phyloP scores from a whole-genome alignment of 1,140 invertebrate genomes.

The Dreissena rostriformis region DNA sequence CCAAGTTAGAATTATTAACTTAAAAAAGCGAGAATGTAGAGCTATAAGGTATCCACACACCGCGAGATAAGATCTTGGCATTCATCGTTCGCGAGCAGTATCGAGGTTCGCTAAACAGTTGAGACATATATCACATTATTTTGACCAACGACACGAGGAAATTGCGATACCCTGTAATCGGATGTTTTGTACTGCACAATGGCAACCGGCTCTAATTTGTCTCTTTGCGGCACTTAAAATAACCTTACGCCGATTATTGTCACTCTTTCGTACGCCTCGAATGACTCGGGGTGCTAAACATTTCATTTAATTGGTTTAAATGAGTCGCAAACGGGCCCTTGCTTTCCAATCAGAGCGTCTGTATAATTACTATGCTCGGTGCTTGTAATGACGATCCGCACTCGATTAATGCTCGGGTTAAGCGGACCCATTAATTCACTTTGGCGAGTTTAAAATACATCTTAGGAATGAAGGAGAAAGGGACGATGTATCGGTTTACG shows the following conservation, averaged over 20 bases:
- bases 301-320: constrained; percentile 54
- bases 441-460: too few relatives aligned
- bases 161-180: constrained; percentile 36
- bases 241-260: constrained; percentile 6
- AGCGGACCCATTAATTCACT: too few relatives aligned
- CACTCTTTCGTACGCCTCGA: constrained; percentile 19
- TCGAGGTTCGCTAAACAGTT: background rate
- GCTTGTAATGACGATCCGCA: too few relatives aligned
- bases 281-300: constrained; percentile 40
- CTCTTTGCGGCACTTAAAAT: background rate
- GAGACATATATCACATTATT: background rate
- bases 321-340: background rate
- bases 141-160: background rate
- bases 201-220: constrained; percentile 13
- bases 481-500: too few relatives aligned
- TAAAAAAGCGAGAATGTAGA: too few relatives aligned
- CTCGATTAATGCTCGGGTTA: too few relatives aligned
- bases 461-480: too few relatives aligned
- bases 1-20: too few relatives aligned
- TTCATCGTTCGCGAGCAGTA: background rate
- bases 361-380: background rate
- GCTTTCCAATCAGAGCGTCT: constrained; percentile 33
- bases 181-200: constrained; percentile 41
- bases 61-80: constrained; percentile 2
- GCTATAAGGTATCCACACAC: background rate